A percentile compares a stretch with the other conserved stretches of the same genome.
phyloP scores from a whole-genome alignment of 1,140 invertebrate species.

The Littorina saxatilis region DNA sequence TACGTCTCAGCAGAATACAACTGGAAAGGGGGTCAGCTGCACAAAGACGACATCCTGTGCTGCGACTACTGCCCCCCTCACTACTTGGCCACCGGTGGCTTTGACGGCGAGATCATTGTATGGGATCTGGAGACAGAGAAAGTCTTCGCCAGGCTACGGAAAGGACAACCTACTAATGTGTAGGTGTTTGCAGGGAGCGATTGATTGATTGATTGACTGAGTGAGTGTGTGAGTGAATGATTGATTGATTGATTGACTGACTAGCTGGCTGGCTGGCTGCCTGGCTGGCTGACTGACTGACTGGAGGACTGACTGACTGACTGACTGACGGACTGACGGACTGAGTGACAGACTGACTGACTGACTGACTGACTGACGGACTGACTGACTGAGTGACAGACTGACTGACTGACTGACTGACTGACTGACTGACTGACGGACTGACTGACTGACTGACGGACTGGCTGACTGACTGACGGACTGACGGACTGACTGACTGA shows the following conservation, averaged over 20 bases:
- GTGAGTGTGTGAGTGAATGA: background rate
- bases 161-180: conserved; percentile 65
- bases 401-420: too few relatives aligned
- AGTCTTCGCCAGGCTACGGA: conserved; percentile 63
- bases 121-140: conserved; percentile 74
- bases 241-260: background rate
- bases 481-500: too few relatives aligned
- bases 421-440: too few relatives aligned
- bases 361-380: too few relatives aligned
- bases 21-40: conserved; percentile 74
- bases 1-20: conserved; percentile 65
- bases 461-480: too few relatives aligned
- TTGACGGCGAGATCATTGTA: conserved; percentile 73
- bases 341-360: too few relatives aligned
- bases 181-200: conserved; percentile 37
- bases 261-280: background rate
- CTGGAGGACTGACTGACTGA: too few relatives aligned
- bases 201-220: too few relatives aligned
- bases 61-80: conserved; percentile 68
- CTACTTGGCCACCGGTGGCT: conserved; percentile 72
- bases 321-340: too few relatives aligned
- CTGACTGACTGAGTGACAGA: too few relatives aligned
- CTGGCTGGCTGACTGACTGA: background rate
- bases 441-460: too few relatives aligned
- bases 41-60: conserved; percentile 73